Evolutionary conservation across 2,888 invertebrate genomes (phyloP), one percentile per base, ranked within the genome.

Genomic region (Epistrophe eligans): DNA sequence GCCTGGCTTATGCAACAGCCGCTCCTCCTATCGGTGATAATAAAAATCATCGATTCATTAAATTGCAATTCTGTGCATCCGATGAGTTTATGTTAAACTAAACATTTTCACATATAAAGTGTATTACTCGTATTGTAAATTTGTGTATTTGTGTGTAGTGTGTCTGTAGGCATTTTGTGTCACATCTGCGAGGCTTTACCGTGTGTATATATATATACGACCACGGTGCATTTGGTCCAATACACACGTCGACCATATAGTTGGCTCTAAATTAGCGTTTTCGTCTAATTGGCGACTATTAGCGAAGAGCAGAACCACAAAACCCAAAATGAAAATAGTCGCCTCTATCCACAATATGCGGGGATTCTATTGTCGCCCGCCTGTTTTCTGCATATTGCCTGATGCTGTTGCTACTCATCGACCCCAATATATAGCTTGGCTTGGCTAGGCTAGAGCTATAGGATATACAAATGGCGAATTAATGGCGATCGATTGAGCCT

Each of bases 31-130:
- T 48, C 62, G 50, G 62, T 79, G 83, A 74, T 87, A 83, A 83
- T 87, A 84, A 88, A 88, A 88, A 88, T 88, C 84, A 88, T 88
- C 84, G 88, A 88, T 88, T 84, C 88, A 88, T 88, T 88, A 88
- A 88, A 88, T 84, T 84, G 84, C 84, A 80, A 88, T 88, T 83
- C 76, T 43, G 52, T 87, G 87, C 87, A 87, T 40, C 87, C 83
- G 79, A 87, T 87, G 87, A 87, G 83, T 83, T 83, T 83, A 79
- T 87, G 82, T 82, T 79, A 79, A 81, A 82, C 85, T 85, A 77
- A 85, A 77, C 82, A 82, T 74, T 82, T 77, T 73, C 19, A 70
- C 58, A n/a, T n/a, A 43, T 19, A 45, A 66, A 58, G 24, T 70
- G 52, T 72, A 58, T 17, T 6, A 32, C 24, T 24, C 24, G 24